A percentile compares a stretch with the other conserved stretches of the same genome.
Evolutionary conservation across 2,888 invertebrate species (phyloP).

Genomic region (Cartodere bifasciata): DNA sequence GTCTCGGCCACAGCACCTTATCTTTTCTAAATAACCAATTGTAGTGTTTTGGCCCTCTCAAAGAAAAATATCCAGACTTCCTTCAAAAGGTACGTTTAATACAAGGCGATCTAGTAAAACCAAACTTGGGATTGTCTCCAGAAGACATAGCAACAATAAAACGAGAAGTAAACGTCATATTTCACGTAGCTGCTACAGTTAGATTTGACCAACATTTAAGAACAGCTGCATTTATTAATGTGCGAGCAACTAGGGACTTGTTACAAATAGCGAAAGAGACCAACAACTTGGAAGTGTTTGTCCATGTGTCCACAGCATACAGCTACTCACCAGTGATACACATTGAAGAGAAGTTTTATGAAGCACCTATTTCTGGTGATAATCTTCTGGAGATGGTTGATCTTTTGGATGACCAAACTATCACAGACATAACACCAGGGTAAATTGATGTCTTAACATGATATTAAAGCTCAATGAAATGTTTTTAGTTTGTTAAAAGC

Average conservation of each 20-base stretch:
- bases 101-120: constrained; percentile 37
- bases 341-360: constrained; percentile 35
- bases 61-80: constrained; percentile 35
- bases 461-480: not conserved
- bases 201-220: constrained; percentile 53
- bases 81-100: constrained; percentile 41
- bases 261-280: constrained; percentile 48
- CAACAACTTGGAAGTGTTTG: constrained; percentile 45
- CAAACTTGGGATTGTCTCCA: constrained; percentile 36
- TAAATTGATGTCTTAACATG: constrained; percentile 5
- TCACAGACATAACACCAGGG: constrained; percentile 22
- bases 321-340: constrained; percentile 25
- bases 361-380: constrained; percentile 30
- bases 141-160: constrained; percentile 35
- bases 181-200: constrained; percentile 60
- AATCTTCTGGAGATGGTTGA: constrained; percentile 29
- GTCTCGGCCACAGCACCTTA: too few species aligned
- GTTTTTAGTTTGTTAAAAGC: constrained; percentile 27
- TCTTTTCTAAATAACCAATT: too few species aligned
- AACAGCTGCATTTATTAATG: constrained; percentile 50
- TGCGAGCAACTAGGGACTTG: constrained; percentile 46
- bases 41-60: constrained; percentile 37
- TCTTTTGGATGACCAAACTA: constrained; percentile 25
- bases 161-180: constrained; percentile 46
- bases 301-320: constrained; percentile 33